Evolutionary conservation across 2,888 invertebrate genomes (phyloP), one percentile per base, ranked within the genome.

Genomic region (Amphipoea lucens): DNA sequence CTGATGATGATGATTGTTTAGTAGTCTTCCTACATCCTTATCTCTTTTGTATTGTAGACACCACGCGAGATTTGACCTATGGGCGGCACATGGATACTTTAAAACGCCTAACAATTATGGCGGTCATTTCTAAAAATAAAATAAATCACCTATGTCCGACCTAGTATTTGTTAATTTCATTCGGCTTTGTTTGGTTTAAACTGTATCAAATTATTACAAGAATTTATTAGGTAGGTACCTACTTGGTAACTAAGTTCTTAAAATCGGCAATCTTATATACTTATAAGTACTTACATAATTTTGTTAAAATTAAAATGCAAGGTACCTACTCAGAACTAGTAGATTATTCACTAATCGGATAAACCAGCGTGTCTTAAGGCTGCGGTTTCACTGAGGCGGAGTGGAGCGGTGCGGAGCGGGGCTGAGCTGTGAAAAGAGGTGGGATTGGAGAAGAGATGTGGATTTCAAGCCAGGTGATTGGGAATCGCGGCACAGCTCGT

Each of bases 21-120:
- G 20, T 54, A 67, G n/a, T 62, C 57, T 82, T 84, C 82, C 82
- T 85, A 54, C 29, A 84, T 82, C 81, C 70, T 81, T 81, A 73
- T 69, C 54, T 45, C 45, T 67, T 83, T 78, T 80, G 45, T 80
- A 78, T 45, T 36, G 17, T 9, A 12, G 42, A 51, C 51, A 51
- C 2, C 40, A 66, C 36, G 29, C 40, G 51, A 66, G 48, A 42
- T 67, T 76, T 70, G 84, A 78, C 69, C 63, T 67, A 66, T 62
- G 45, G 48, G n/a, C 36, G 14, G 4, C 9, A 54, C 23, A 40
- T n/a, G 79, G 5, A 40, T 40, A 66, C 20, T 48, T 9, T 23
- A 29, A 11, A 23, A 42, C 29, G 29, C 29, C 4, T 29, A 20
- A 11, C 9, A n/a, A 17, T 70, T 70, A 29, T 17, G 54, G 23